Evolutionary conservation across 2,113 vertebrate genomes (phyloP).

Genomic region (Nerophis ophidion): DNA sequence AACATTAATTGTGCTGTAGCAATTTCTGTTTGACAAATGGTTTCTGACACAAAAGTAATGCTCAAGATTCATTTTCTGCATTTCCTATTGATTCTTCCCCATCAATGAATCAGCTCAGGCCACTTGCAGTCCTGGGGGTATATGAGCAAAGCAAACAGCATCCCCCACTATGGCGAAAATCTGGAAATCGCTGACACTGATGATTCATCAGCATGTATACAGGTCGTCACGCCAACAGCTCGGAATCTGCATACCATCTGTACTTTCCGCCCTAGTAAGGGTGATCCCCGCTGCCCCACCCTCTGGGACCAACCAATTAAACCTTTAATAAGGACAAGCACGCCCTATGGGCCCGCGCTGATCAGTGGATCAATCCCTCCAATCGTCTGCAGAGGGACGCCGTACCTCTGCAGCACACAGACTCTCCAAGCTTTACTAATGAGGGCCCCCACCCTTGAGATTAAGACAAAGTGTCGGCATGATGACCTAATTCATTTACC

Average conservation of each 20-base stretch:
- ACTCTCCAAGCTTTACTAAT: constrained; percentile 52
- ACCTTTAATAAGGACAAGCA: constrained; percentile 56
- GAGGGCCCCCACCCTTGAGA: constrained; percentile 37
- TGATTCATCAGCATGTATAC: constrained; percentile 38
- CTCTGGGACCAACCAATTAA: constrained; percentile 53
- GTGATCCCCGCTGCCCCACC: constrained; percentile 17
- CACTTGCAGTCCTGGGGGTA: constrained; percentile 13
- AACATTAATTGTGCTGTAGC: too few relatives aligned
- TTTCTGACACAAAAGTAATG: background rate
- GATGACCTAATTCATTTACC: constrained; percentile 58
- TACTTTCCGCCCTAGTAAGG: constrained; percentile 22
- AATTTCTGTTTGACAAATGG: background rate
- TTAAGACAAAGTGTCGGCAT: constrained; percentile 55
- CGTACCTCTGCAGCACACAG: constrained; percentile 25
- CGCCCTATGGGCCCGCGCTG: constrained; percentile 40
- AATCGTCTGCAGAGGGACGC: constrained; percentile 51
- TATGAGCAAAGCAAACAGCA: constrained; percentile 23
- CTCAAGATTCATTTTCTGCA: background rate
- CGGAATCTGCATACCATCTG: constrained; percentile 58
- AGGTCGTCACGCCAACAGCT: constrained; percentile 39
- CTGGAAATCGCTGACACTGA: constrained; percentile 36
- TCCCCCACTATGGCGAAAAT: constrained; percentile 15
- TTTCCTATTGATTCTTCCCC: constrained; percentile 1
- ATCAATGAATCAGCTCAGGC: constrained; percentile 11
- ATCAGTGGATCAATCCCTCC: constrained; percentile 64